Evolutionary conservation across 2,888 invertebrate genomes (phyloP).

Genomic region (Neoascia interrupta): DNA sequence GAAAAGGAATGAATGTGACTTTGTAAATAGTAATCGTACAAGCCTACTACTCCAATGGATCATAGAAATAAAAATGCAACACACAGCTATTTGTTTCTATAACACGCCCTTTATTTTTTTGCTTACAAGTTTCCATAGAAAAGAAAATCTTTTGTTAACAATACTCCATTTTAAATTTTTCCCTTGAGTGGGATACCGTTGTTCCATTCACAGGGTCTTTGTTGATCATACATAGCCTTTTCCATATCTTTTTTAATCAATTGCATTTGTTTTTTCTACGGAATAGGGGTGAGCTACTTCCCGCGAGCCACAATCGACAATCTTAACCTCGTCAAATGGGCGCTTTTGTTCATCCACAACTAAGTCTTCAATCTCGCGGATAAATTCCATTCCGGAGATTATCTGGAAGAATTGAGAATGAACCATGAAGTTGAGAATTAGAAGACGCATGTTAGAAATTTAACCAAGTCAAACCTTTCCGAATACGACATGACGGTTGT

Average conservation of each 20-base stretch:
- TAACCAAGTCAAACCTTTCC: conserved; percentile 91
- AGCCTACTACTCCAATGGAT: too few species aligned
- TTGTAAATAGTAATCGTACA: too few species aligned
- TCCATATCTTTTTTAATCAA: conserved; percentile 78
- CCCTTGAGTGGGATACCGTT: conserved; percentile 29
- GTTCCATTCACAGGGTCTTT: conserved; percentile 3
- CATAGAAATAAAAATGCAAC: neutral
- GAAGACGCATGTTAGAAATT: rapidly evolving
- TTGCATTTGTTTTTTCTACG: conserved; percentile 91
- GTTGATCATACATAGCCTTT: too few species aligned
- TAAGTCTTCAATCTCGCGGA: conserved; percentile 89
- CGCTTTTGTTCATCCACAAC: conserved; percentile 88
- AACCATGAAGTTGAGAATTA: neutral
- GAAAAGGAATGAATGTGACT: too few species aligned
- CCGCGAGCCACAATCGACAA: conserved; percentile 89
- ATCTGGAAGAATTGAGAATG: conserved; percentile 47
- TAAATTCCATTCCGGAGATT: conserved; percentile 84
- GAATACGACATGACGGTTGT: conserved; percentile 98
- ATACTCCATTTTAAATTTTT: conserved; percentile 25
- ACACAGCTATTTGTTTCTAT: conserved; percentile 32
- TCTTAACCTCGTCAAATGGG: conserved; percentile 90
- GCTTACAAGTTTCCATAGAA: conserved; percentile 57
- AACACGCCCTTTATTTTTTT: conserved; percentile 51
- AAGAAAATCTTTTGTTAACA: conserved; percentile 33
- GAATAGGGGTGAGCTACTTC: conserved; percentile 89